phyloP scores from a whole-genome alignment of 2,888 invertebrate species.

The Acanthoscelides obtectus region DNA sequence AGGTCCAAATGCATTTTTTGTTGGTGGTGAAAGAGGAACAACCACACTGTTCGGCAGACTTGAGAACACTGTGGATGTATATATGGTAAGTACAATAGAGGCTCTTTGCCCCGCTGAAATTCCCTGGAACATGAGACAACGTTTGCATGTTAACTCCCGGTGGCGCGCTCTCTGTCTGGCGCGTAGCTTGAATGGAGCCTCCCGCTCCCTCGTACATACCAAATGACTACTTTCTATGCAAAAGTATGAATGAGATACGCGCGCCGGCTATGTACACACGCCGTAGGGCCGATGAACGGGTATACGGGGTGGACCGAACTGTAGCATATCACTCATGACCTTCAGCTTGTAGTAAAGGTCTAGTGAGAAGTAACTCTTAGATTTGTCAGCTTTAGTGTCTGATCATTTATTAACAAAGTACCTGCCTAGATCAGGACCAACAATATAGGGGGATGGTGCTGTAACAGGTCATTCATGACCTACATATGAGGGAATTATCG shows the following conservation, averaged over 20 bases:
- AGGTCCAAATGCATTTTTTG: conserved; percentile 8
- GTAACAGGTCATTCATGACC: neutral
- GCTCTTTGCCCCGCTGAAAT: conserved; percentile 46
- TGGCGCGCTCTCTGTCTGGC: conserved; percentile 40
- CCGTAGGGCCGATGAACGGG: conserved; percentile 39
- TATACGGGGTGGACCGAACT: conserved; percentile 15
- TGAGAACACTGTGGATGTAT: conserved; percentile 50
- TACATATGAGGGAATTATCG: neutral
- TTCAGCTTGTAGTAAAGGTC: neutral
- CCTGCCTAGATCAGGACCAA: neutral
- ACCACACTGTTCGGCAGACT: conserved; percentile 48
- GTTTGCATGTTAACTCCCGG: conserved; percentile 49
- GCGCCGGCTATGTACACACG: conserved; percentile 45
- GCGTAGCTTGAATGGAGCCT: conserved; percentile 29
- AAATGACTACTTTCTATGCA: conserved; percentile 58
- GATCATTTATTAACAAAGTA: too few relatives aligned
- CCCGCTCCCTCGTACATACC: conserved; percentile 46
- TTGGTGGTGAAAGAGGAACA: conserved; percentile 9
- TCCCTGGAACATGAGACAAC: conserved; percentile 49
- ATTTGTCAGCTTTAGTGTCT: conserved; percentile 1
- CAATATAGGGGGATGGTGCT: conserved; percentile 8
- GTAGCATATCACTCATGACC: neutral
- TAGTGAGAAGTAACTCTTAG: neutral
- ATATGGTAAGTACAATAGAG: conserved; percentile 49
- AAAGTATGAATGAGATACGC: conserved; percentile 58